Evolutionary conservation across 2,113 vertebrate species (phyloP).

Genomic region (Platysternon megacephalum): DNA sequence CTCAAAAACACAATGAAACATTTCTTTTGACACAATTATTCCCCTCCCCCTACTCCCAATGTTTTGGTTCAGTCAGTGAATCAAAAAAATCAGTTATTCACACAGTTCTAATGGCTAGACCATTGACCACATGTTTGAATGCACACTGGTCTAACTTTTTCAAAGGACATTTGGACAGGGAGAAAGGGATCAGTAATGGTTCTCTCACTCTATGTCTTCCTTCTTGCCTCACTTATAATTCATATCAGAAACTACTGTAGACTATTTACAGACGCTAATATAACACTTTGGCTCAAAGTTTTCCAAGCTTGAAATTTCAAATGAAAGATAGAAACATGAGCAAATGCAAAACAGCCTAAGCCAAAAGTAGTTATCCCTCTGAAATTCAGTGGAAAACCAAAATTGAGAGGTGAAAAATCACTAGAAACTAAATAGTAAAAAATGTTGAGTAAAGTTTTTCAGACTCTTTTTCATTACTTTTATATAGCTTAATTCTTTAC

Average conservation of each 20-base stretch:
- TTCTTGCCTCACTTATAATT: not conserved
- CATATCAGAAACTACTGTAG: conserved; percentile 29
- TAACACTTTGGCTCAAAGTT: not conserved
- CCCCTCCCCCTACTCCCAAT: too few species aligned
- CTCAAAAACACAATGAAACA: not conserved
- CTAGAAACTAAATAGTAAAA: not conserved
- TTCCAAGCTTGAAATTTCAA: conserved; percentile 42
- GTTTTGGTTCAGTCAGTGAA: not conserved
- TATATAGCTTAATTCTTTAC: not conserved
- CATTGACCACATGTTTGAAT: not conserved
- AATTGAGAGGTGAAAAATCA: not conserved
- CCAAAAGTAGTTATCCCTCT: not conserved
- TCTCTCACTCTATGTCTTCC: conserved; percentile 29
- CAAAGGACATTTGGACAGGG: conserved; percentile 10
- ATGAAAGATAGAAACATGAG: not conserved
- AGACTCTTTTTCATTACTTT: not conserved
- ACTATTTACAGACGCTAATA: not conserved
- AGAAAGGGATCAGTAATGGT: not conserved
- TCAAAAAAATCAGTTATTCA: not conserved
- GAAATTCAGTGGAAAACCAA: not conserved
- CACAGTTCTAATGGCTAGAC: not conserved
- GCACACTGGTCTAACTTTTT: not conserved
- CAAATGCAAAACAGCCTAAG: not conserved
- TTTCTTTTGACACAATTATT: too few species aligned
- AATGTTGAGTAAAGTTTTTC: not conserved